phyloP scores from a whole-genome alignment of 2,888 invertebrate genomes.

The Macrophya annulata region DNA sequence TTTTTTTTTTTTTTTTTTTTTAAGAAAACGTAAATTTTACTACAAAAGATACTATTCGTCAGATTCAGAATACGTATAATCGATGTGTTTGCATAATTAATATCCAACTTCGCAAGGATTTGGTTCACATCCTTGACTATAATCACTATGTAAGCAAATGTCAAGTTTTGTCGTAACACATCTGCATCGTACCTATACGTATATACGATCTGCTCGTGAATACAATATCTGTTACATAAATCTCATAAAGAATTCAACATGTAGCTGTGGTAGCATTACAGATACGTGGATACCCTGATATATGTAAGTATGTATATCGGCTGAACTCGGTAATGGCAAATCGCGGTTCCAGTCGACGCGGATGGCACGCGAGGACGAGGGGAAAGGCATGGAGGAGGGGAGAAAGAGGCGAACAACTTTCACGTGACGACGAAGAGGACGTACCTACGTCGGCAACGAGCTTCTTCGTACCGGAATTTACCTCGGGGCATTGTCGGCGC shows the following conservation, averaged over 20 bases:
- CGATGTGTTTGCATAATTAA: background rate
- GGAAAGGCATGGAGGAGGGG: conserved; percentile 41
- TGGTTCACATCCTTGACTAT: conserved; percentile 8
- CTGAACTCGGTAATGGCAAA: conserved; percentile 59
- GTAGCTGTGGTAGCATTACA: background rate
- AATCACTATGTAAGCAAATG: background rate
- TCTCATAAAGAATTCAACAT: conserved; percentile 24
- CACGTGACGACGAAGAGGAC: conserved; percentile 67
- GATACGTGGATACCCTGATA: background rate
- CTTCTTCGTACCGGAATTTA: conserved; percentile 70
- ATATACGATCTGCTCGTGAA: conserved; percentile 14
- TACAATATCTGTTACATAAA: conserved; percentile 37
- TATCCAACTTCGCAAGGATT: background rate
- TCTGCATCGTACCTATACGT: background rate
- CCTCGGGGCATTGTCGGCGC: conserved; percentile 63
- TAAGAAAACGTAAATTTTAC: background rate
- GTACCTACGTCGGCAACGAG: conserved; percentile 56
- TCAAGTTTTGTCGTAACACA: conserved; percentile 12
- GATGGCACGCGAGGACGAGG: conserved; percentile 52
- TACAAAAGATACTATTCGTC: background rate
- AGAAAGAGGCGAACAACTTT: conserved; percentile 71
- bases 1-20: background rate
- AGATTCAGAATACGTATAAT: background rate
- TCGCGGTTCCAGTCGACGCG: conserved; percentile 59
- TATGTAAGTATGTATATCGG: conserved; percentile 40